Evolutionary conservation across 2,113 vertebrate species (phyloP).

Genomic region (Hoplias malabaricus): DNA sequence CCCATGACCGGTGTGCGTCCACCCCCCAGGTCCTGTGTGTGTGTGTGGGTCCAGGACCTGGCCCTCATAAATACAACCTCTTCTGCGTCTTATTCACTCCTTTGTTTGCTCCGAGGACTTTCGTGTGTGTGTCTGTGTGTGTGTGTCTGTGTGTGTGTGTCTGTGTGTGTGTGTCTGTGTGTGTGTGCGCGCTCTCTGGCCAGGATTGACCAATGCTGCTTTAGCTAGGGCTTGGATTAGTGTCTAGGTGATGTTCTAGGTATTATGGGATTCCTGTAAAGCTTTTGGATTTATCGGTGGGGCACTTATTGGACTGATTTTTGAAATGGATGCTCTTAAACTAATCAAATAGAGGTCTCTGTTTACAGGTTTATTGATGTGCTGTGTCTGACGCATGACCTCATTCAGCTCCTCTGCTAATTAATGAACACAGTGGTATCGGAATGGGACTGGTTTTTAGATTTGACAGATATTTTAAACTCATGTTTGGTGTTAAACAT

Average conservation of each 20-base stretch:
- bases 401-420: neutral
- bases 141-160: neutral
- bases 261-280: neutral
- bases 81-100: neutral
- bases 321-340: conserved; percentile 40
- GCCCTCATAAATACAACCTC: conserved; percentile 1
- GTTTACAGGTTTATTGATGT: conserved; percentile 44
- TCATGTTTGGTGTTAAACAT: too few relatives aligned
- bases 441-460: too few relatives aligned
- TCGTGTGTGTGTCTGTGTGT: neutral
- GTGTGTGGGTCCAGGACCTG: neutral
- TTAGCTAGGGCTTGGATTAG: conserved; percentile 4
- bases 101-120: neutral
- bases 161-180: neutral
- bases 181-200: neutral
- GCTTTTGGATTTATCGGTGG: neutral
- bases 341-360: conserved; percentile 33
- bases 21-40: conserved; percentile 9
- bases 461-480: too few relatives aligned
- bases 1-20: conserved; percentile 31
- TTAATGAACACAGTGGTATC: too few relatives aligned
- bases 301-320: neutral
- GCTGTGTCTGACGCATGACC: neutral
- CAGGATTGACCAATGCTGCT: conserved; percentile 58
- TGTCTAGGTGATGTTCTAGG: neutral